A percentile compares a stretch with the other conserved stretches of the same genome.
These are phyloP conservation scores for Piscicola geometra DNA, from an alignment of 2,888 invertebrate species.

Conservation along the genomic window DNA sequence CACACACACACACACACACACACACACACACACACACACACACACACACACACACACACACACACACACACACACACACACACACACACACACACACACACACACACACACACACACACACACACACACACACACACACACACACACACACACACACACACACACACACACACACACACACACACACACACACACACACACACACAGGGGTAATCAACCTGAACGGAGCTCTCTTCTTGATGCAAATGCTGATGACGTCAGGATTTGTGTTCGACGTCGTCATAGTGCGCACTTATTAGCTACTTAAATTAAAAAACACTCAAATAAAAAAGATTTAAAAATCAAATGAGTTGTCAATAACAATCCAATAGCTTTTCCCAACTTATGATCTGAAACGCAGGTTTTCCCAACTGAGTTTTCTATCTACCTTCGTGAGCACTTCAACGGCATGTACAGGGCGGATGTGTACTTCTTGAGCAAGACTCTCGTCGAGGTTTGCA, in stretches of 20 bases:
- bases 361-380: too few species aligned
- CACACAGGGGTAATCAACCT: conserved; percentile 66
- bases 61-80: too few species aligned
- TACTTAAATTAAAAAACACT: not conserved
- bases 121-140: too few species aligned
- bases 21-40: too few species aligned
- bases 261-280: conserved; percentile 91
- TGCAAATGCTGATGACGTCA: conserved; percentile 64
- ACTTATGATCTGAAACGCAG: conserved; percentile 20
- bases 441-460: conserved; percentile 49
- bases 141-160: too few species aligned
- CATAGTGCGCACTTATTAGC: conserved; percentile 63
- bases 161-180: too few species aligned
- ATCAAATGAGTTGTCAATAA: not conserved
- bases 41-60: too few species aligned
- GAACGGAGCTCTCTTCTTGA: conserved; percentile 50
- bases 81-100: too few species aligned
- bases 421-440: conserved; percentile 50
- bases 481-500: conserved; percentile 51
- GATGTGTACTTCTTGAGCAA: conserved; percentile 50
- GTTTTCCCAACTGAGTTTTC: conserved; percentile 42
- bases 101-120: too few species aligned
- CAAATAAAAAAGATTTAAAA: not conserved
- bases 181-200: too few species aligned
- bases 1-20: too few species aligned